Evolutionary conservation across 2,113 vertebrate genomes (phyloP), one percentile per base, ranked within the genome.

Genomic region (Hucho hucho): DNA sequence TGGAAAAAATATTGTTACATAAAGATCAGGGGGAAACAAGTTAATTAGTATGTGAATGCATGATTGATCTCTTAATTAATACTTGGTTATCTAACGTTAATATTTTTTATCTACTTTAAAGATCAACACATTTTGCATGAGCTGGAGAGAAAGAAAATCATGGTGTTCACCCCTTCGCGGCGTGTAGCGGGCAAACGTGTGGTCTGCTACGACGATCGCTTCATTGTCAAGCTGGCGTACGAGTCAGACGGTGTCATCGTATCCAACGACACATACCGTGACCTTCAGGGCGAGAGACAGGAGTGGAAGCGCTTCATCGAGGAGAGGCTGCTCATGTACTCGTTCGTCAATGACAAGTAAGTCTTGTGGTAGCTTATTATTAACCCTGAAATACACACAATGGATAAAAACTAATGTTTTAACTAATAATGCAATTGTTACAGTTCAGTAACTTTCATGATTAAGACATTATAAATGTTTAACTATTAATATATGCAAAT

Each of bases 301-400:
- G 95, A 98, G 82, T 98, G 97, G 97, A 98, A 96, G 86, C 94
- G 93, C 3, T 98, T 97, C 92, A 98, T 98, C 0, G 95, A 98
- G 84, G 95, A 97, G 79, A 87, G 96, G 1, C 91, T 98, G 83
- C 94, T 99, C 66, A 99, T 99, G 97, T 99, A 95, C 53, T 97
- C 96, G 43, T 98, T 99, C 0, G 97, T 97, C n/a, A 98, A 95
- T 0, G 95, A 99, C 93, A 98, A 96, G 97, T 98, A 87, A 0
- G n/a, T 71, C n/a, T 61, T 61, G 58, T 61, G 58, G 18, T 18
- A 53, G 16, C 16, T 53, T 53, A 53, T 18, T 14, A 18, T 53
- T 53, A 18, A 53, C 16, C 49, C 1, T 53, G 16, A 56, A 56
- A 56, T 20, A 4, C 1, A 1, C 18, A 56, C 53, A 56, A 20